A percentile compares a stretch with the other conserved stretches of the same genome.
Evolutionary conservation across 1,140 invertebrate species (phyloP).

Genomic region (Tenebrio molitor): DNA sequence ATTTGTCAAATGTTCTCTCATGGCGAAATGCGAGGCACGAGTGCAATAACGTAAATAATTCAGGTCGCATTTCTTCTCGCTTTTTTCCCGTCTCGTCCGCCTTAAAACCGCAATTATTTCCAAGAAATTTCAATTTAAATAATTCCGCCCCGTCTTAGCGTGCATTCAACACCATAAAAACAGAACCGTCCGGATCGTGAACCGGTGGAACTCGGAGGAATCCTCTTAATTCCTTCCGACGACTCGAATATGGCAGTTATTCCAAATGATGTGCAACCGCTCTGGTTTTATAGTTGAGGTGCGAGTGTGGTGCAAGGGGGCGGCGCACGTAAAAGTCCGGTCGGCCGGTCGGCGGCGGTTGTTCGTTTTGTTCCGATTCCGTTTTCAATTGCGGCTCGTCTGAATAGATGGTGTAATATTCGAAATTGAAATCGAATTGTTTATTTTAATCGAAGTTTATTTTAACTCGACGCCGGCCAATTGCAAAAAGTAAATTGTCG

Average conservation of each 20-base stretch:
- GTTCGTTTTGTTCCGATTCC: constrained; percentile 21
- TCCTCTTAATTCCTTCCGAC: too few relatives aligned
- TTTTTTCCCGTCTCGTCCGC: too few relatives aligned
- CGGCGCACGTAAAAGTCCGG: too few relatives aligned
- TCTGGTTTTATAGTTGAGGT: background rate
- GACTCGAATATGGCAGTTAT: too few relatives aligned
- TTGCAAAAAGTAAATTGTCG: constrained; percentile 37
- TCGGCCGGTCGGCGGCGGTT: too few relatives aligned
- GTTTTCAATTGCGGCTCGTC: constrained; percentile 35
- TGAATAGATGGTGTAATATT: constrained; percentile 36
- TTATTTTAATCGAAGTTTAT: constrained; percentile 46
- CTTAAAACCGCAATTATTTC: background rate
- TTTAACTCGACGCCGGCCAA: constrained; percentile 16
- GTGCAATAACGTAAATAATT: background rate
- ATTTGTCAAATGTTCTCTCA: constrained; percentile 15
- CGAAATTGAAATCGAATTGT: constrained; percentile 46
- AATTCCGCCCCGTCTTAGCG: background rate
- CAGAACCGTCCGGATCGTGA: too few relatives aligned
- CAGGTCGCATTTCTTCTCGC: background rate
- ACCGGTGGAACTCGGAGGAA: too few relatives aligned
- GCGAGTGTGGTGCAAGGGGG: too few relatives aligned
- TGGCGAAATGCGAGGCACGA: background rate
- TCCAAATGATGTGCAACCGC: too few relatives aligned
- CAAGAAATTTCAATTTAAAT: constrained; percentile 23
- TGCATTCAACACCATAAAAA: background rate